Conservation (phyloP, 2,888 invertebrate genomes). For the Drosophila meridionalis region DNA sequence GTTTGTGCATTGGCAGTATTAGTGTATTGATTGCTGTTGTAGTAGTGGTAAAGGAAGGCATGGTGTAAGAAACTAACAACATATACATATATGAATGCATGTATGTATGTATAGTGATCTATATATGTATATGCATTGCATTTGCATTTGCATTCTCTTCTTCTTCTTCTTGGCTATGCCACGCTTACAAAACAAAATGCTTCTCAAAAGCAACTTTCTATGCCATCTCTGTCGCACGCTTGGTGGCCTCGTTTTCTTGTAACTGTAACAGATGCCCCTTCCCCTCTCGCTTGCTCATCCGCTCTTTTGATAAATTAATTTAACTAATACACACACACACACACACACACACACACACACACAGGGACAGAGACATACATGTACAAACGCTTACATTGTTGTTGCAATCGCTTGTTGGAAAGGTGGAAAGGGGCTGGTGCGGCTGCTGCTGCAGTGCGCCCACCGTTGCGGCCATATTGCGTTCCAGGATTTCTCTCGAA, state of each 20-base stretch:
- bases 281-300: slow-evolving; percentile 12
- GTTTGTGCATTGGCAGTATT: slow-evolving; percentile 24
- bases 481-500: slow-evolving; percentile 81
- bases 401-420: slow-evolving; percentile 49
- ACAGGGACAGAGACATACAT: slow-evolving; percentile 7
- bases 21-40: slow-evolving; percentile 29
- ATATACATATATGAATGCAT: neutral
- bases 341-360: slow-evolving; percentile 12
- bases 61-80: neutral
- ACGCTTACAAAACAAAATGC: slow-evolving; percentile 24
- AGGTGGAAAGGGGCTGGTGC: slow-evolving; percentile 36
- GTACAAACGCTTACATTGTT: slow-evolving; percentile 63
- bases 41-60: neutral
- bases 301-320: slow-evolving; percentile 52
- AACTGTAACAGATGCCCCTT: slow-evolving; percentile 21
- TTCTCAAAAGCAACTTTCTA: slow-evolving; percentile 25
- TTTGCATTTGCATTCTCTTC: neutral
- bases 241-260: slow-evolving; percentile 35
- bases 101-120: neutral
- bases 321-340: slow-evolving; percentile 37
- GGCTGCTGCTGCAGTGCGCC: slow-evolving; percentile 58
- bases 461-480: slow-evolving; percentile 74
- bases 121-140: neutral
- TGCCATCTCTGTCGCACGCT: slow-evolving; percentile 14
- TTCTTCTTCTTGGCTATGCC: neutral